Evolutionary conservation across 2,113 vertebrate genomes (phyloP).

Genomic region (Phocoena sinus): DNA sequence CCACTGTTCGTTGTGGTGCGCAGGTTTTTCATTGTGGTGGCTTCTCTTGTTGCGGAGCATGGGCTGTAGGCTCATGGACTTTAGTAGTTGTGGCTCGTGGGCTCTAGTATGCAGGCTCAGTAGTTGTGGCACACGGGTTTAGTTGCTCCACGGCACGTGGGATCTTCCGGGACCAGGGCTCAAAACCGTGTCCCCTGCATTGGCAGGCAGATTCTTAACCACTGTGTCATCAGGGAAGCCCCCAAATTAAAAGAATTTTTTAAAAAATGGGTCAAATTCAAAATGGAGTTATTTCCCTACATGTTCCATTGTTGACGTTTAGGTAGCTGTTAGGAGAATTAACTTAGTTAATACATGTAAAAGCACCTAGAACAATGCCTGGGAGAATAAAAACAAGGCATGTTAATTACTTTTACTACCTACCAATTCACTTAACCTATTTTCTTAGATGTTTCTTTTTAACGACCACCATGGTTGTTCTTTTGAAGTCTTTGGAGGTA

Average conservation of each 20-base stretch:
- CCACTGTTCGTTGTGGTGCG: accelerated
- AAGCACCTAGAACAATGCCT: not conserved
- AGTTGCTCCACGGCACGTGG: too few relatives aligned
- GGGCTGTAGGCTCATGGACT: too few relatives aligned
- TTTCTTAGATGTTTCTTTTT: not conserved
- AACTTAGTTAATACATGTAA: not conserved
- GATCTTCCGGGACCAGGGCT: too few relatives aligned
- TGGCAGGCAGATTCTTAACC: too few relatives aligned
- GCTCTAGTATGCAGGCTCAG: too few relatives aligned
- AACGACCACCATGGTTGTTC: not conserved
- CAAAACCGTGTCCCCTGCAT: too few relatives aligned
- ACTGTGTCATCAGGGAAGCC: too few relatives aligned
- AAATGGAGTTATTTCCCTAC: not conserved
- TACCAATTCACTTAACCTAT: not conserved
- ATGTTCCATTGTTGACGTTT: not conserved
- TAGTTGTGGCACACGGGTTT: too few relatives aligned
- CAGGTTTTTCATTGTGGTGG: too few relatives aligned
- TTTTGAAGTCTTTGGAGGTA: not conserved
- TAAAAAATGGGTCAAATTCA: not conserved
- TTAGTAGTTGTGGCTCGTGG: too few relatives aligned
- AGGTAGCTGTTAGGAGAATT: not conserved
- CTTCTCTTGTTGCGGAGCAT: too few relatives aligned
- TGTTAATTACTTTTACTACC: not conserved
- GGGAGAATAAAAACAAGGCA: not conserved
- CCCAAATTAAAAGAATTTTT: not conserved